phyloP scores from a whole-genome alignment of 2,797 vertebrate genomes.

The Ctenopoma multispine region DNA sequence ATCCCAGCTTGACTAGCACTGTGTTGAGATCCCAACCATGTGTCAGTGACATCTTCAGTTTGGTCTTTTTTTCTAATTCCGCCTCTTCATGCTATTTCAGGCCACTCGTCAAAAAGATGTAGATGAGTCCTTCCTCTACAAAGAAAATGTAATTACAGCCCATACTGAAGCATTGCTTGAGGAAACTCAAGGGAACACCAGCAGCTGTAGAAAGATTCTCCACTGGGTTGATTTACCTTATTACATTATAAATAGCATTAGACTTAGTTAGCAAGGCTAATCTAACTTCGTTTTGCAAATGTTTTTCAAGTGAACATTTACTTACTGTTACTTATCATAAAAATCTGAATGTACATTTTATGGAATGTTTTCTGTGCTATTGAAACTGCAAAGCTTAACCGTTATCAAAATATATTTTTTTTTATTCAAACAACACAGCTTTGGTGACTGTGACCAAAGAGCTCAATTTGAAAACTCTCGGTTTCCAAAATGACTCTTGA shows the following conservation, averaged over 20 bases:
- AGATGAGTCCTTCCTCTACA: background rate
- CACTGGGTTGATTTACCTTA: background rate
- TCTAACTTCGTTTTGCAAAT: too few species aligned
- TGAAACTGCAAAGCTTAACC: too few species aligned
- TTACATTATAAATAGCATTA: background rate
- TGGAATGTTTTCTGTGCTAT: too few species aligned
- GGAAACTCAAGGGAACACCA: background rate
- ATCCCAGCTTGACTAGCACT: background rate
- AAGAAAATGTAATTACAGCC: background rate
- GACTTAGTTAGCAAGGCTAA: background rate
- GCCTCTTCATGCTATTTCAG: background rate
- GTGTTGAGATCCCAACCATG: background rate
- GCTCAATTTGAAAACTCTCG: too few species aligned
- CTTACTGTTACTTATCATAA: too few species aligned
- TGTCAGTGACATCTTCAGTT: background rate
- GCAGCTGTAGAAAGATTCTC: too few species aligned
- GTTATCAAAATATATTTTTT: too few species aligned
- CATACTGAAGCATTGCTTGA: background rate
- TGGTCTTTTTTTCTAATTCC: background rate
- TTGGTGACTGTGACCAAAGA: too few species aligned
- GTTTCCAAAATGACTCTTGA: too few species aligned
- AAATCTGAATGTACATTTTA: too few species aligned
- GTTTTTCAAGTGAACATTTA: too few species aligned
- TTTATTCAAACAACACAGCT: too few species aligned
- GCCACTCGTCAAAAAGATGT: background rate